Conservation (phyloP, 2,797 vertebrate species). For the Sebastes diaconus region DNA sequence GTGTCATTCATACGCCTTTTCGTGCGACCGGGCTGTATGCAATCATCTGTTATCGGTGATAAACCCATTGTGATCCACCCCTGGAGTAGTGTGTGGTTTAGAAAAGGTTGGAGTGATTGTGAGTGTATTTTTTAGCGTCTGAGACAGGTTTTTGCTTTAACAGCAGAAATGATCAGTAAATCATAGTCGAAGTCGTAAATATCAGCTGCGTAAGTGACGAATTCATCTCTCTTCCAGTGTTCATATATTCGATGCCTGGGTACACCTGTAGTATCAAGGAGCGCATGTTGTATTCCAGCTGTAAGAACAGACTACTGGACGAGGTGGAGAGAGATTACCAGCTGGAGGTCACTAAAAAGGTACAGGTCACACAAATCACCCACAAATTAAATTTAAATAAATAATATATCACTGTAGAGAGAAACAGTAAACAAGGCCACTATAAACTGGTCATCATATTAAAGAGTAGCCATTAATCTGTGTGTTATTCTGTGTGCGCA, state of each 20-base stretch:
- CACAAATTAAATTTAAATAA: neutral
- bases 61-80: neutral
- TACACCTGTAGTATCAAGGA: constrained; percentile 99
- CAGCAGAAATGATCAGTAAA: neutral
- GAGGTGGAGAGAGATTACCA: constrained; percentile 94
- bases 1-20: no score
- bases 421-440: neutral
- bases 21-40: no score
- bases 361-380: constrained; percentile 52
- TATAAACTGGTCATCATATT: neutral
- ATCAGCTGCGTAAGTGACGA: neutral
- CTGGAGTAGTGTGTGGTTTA: neutral
- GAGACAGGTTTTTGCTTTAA: neutral
- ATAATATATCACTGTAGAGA: neutral
- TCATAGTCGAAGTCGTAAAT: neutral
- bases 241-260: constrained; percentile 99
- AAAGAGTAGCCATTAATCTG: neutral
- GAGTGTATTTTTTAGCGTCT: neutral
- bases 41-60: no score
- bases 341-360: constrained; percentile 96
- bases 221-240: constrained; percentile 83
- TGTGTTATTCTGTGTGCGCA: constrained; percentile 3
- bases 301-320: constrained; percentile 95
- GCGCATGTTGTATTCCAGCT: constrained; percentile 98
- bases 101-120: neutral